Evolutionary conservation across 2,113 vertebrate genomes (phyloP), one percentile per base, ranked within the genome.

Genomic region (Ceyx margarethae): DNA sequence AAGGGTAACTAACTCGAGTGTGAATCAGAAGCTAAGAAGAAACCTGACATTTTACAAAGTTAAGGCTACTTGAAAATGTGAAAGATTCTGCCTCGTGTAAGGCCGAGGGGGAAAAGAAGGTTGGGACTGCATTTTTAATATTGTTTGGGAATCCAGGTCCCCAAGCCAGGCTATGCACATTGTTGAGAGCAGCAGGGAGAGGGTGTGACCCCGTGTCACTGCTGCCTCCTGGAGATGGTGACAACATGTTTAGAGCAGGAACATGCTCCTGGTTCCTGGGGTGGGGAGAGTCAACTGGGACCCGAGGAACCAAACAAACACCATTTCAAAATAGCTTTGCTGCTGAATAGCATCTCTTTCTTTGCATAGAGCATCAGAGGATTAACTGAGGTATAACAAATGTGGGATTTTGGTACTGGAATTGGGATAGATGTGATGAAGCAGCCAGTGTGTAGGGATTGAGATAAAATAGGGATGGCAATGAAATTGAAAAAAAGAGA

Each of bases 111-210:
- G 60, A 64, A 92, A 91, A 73, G 86, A 81, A 87, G 79, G 37
- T 31, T 91, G 54, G 42, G 87, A 66, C 28, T 94, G 72, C 88
- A 94, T 95, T 92, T 95, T 96, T 96, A 95, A 94, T 92, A 46
- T 4, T 83, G 72, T 87, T 92, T 95, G 93, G 90, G 94, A 95
- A 85, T 93, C 46, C 56, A 85, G n/a, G 51, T 67, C 89, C 91
- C 93, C 73, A 58, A 80, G 90, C 77, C 79, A 85, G 56, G 64
- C 0, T 0, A 23, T 11, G 25, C 5, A 68, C 75, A 45, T 85
- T 85, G 67, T 69, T 56, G 29, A 60, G 64, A 95, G 46, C 79
- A 58, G 6, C 15, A 53, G 71, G 75, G 67, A 91, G 62, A 77
- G 50, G 43, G 50, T 0, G 0, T 77, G 91, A 92, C 81, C 72